Percentiles rank a stretch among this genome's conserved stretches.
Evolutionary conservation across 2,888 invertebrate genomes (phyloP).

Genomic region (Tipula confusa): DNA sequence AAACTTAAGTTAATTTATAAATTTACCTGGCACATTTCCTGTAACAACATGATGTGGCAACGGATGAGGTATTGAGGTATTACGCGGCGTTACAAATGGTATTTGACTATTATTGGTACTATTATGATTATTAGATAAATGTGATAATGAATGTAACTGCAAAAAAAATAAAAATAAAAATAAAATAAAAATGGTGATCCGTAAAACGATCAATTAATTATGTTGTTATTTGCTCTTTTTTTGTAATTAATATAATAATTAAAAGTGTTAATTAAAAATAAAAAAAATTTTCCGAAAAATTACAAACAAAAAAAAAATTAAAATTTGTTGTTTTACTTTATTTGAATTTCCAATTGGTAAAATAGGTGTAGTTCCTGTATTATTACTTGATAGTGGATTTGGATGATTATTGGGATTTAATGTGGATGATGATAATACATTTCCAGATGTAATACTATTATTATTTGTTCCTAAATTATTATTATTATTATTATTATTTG

Average conservation of each 20-base stretch:
- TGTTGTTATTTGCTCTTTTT: too few species aligned
- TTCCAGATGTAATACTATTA: neutral
- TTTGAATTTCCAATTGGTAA: constrained; percentile 33
- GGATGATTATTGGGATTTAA: constrained; percentile 30
- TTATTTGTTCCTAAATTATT: constrained; percentile 25
- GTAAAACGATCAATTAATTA: too few species aligned
- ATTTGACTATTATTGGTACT: constrained; percentile 20
- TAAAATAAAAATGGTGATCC: neutral
- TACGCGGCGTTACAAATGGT: constrained; percentile 40
- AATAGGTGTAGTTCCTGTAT: constrained; percentile 34
- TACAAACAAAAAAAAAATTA: neutral
- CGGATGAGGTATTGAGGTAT: constrained; percentile 51
- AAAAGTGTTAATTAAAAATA: neutral
- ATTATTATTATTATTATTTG: constrained; percentile 30
- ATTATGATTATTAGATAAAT: neutral
- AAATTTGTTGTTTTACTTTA: constrained; percentile 32
- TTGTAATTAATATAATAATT: too few species aligned
- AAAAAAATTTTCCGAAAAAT: constrained; percentile 20
- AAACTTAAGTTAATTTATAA: neutral
- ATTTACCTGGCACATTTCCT: constrained; percentile 36
- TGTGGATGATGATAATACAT: constrained; percentile 26
- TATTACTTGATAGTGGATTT: constrained; percentile 31
- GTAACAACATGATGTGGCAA: constrained; percentile 47
- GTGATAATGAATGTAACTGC: constrained; percentile 29
- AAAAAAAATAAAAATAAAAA: neutral